A percentile compares a stretch with the other conserved stretches of the same genome.
Evolutionary conservation across 2,113 vertebrate species (phyloP).

Genomic region (Thunnus thynnus): DNA sequence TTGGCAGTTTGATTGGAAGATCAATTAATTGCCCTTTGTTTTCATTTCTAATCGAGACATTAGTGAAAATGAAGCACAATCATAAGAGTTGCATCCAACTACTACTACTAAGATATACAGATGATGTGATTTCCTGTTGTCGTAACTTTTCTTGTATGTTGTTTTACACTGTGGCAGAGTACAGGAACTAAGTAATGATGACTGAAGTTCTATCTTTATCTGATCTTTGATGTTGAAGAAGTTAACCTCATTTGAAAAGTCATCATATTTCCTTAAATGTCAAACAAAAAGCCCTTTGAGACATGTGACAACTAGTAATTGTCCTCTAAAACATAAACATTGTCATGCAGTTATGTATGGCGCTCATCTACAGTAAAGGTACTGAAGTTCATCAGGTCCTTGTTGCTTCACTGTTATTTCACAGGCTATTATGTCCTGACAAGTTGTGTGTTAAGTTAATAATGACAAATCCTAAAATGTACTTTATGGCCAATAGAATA

Average conservation of each 20-base stretch:
- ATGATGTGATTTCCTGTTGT: not conserved
- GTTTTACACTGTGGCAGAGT: not conserved
- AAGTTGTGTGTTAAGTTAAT: too few species aligned
- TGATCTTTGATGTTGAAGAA: constrained; percentile 23
- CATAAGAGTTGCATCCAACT: not conserved
- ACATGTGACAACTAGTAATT: not conserved
- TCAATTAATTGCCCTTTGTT: too few species aligned
- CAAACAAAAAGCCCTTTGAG: not conserved
- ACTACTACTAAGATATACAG: not conserved
- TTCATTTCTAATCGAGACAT: too few species aligned
- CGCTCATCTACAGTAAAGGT: not conserved
- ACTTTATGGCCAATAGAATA: not conserved
- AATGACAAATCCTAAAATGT: too few species aligned
- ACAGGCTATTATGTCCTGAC: too few species aligned
- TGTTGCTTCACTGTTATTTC: too few species aligned
- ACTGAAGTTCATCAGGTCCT: not conserved
- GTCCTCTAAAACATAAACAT: not conserved
- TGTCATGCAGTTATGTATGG: not conserved
- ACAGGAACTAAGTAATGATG: constrained; percentile 21
- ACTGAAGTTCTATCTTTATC: not conserved
- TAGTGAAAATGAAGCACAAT: too few species aligned
- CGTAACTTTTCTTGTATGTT: constrained; percentile 17
- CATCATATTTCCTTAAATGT: not conserved
- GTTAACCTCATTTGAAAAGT: constrained; percentile 26
- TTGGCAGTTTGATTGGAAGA: too few species aligned